Evolutionary conservation across 2,113 vertebrate genomes (phyloP).

Genomic region (Pseudorasbora parva): DNA sequence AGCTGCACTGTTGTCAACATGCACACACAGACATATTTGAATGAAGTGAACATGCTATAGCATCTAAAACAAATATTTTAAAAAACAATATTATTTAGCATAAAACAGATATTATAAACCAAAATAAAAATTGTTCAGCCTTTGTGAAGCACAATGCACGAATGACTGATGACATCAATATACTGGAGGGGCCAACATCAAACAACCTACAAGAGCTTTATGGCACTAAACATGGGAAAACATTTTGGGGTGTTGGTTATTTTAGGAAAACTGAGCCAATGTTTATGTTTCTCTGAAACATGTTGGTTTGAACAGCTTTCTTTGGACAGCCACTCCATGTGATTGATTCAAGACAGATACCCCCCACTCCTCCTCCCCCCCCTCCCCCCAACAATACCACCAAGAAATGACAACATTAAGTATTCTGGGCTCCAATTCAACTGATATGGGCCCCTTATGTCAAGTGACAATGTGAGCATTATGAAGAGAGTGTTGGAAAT

Average conservation of each 20-base stretch:
- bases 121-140: background rate
- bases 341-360: conserved; percentile 6
- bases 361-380: no score
- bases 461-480: conserved; percentile 14
- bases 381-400: no score
- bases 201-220: background rate
- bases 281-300: conserved; percentile 68
- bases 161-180: conserved; percentile 18
- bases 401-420: background rate
- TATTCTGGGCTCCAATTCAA: background rate
- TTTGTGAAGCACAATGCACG: background rate
- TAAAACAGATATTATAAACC: background rate
- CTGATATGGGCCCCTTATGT: background rate
- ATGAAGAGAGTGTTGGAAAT: conserved; percentile 11
- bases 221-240: conserved; percentile 63
- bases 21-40: background rate
- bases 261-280: conserved; percentile 54
- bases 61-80: background rate
- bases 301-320: conserved; percentile 40
- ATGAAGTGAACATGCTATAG: background rate
- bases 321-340: conserved; percentile 57
- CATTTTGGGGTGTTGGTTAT: conserved; percentile 56
- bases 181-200: conserved; percentile 21
- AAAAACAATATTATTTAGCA: no score
- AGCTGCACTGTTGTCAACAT: conserved; percentile 5